phyloP scores from a whole-genome alignment of 2,888 invertebrate genomes.

The Limnephilus lunatus region DNA sequence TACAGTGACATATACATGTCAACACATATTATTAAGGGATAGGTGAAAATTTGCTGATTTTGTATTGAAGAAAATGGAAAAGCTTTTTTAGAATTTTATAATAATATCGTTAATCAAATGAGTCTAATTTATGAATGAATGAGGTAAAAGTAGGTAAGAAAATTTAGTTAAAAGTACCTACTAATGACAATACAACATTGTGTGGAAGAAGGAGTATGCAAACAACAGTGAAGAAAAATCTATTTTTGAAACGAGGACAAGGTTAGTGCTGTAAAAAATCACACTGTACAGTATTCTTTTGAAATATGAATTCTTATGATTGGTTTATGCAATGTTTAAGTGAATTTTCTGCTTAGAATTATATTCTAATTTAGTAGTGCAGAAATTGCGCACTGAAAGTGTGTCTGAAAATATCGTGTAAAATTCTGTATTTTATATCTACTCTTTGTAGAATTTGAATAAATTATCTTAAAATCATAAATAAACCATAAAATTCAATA shows the following conservation, averaged over 20 bases:
- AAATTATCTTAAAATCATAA: background rate
- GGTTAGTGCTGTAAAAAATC: conserved; percentile 11
- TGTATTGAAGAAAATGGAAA: background rate
- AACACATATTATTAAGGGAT: too few relatives aligned
- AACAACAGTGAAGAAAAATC: background rate
- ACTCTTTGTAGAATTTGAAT: background rate
- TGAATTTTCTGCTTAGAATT: background rate
- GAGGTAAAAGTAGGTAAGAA: background rate
- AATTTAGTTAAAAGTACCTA: background rate
- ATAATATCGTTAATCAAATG: background rate
- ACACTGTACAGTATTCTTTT: background rate
- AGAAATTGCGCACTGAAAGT: background rate
- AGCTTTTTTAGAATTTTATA: background rate
- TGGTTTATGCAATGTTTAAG: background rate
- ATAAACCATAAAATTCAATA: background rate
- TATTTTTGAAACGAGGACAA: background rate
- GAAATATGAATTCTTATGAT: background rate
- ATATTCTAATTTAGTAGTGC: background rate
- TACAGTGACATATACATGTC: too few relatives aligned
- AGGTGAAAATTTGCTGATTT: background rate
- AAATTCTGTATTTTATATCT: background rate
- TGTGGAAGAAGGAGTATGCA: background rate
- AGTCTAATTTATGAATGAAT: background rate
- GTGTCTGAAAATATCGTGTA: background rate
- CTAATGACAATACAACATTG: background rate